Evolutionary conservation across 2,797 vertebrate genomes (phyloP).

Genomic region (Dendrocincla fuliginosa): DNA sequence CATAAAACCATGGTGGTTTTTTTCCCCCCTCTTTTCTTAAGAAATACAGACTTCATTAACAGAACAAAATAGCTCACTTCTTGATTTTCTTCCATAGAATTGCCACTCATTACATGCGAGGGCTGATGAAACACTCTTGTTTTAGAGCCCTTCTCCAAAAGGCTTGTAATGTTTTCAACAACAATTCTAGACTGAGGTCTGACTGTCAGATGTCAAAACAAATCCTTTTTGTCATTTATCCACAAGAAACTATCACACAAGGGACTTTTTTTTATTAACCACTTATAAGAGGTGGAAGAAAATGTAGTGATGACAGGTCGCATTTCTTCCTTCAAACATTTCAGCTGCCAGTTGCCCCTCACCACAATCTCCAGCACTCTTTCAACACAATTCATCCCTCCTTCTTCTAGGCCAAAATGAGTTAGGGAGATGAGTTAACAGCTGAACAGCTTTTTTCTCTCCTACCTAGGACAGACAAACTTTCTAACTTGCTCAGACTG

Average conservation of each 20-base stretch:
- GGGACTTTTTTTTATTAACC: not conserved
- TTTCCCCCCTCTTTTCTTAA: not conserved
- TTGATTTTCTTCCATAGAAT: not conserved
- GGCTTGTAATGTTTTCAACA: not conserved
- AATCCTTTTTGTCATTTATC: not conserved
- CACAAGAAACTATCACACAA: not conserved
- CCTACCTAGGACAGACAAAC: not conserved
- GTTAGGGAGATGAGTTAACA: not conserved
- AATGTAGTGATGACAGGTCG: not conserved
- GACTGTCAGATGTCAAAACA: not conserved
- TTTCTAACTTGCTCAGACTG: not conserved
- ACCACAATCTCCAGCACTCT: not conserved
- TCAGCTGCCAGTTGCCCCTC: not conserved
- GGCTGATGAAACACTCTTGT: not conserved
- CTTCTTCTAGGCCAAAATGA: not conserved
- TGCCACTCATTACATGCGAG: not conserved
- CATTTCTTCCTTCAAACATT: not conserved
- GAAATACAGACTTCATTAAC: not conserved
- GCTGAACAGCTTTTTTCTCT: not conserved
- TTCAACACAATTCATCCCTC: not conserved
- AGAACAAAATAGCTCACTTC: constrained; percentile 2
- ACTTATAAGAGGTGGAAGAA: rapidly evolving
- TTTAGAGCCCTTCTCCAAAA: not conserved
- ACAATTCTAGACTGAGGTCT: not conserved
- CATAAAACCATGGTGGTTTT: not conserved